Evolutionary conservation across 35 echinoderm and acorn worm genomes (phyloP).

Genomic region (Acanthaster planci): DNA sequence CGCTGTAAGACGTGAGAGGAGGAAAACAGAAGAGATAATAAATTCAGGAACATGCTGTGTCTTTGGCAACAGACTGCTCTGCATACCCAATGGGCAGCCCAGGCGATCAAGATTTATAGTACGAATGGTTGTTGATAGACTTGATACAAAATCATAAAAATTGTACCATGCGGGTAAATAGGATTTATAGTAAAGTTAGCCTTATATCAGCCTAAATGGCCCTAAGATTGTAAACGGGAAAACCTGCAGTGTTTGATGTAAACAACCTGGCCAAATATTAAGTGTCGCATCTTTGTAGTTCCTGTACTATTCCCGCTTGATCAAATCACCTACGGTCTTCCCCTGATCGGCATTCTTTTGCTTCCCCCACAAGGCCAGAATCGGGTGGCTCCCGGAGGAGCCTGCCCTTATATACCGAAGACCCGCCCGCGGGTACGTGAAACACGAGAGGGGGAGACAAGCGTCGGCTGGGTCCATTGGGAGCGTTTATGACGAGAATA

Average conservation of each 20-base stretch:
- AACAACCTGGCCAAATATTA: constrained; percentile 6
- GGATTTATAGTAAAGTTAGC: too few relatives aligned
- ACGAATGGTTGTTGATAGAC: too few relatives aligned
- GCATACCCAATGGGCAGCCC: too few relatives aligned
- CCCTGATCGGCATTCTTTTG: constrained; percentile 3
- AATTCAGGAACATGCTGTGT: too few relatives aligned
- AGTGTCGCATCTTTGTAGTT: neutral
- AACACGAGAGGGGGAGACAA: neutral
- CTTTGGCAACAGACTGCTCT: too few relatives aligned
- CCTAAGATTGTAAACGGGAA: too few relatives aligned
- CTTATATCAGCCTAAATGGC: too few relatives aligned
- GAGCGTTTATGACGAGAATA: neutral
- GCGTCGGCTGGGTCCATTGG: neutral
- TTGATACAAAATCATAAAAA: too few relatives aligned
- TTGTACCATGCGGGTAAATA: too few relatives aligned
- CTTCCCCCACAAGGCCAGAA: neutral
- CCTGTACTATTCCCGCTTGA: neutral
- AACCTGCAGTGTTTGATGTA: neutral
- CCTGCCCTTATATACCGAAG: neutral
- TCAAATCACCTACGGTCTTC: constrained; percentile 1
- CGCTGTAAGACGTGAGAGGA: too few relatives aligned
- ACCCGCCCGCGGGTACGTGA: neutral
- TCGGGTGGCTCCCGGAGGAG: neutral
- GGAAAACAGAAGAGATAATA: too few relatives aligned
- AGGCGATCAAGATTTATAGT: too few relatives aligned